These are phyloP conservation scores for Heliconius charithonia DNA, from an alignment of 2,888 invertebrate genomes.

Conservation along the genomic window DNA sequence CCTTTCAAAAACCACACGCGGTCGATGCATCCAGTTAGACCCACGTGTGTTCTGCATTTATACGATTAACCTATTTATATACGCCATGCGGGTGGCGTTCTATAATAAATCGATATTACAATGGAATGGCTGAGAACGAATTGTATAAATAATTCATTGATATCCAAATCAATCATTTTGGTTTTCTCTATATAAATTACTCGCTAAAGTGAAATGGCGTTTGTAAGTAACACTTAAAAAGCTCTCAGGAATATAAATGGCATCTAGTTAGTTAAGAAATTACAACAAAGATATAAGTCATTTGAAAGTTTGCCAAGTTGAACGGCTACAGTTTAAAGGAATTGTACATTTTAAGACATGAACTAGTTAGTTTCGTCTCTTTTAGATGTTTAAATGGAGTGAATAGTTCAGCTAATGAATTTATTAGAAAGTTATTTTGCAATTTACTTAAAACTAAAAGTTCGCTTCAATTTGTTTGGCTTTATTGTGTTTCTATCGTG, in stretches of 20 bases:
- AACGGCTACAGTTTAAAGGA: slow-evolving; percentile 4
- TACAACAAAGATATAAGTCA: slow-evolving; percentile 11
- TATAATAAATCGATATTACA: slow-evolving; percentile 20
- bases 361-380: neutral
- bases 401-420: slow-evolving; percentile 1
- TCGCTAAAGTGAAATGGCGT: neutral
- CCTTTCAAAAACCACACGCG: slow-evolving; percentile 13
- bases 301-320: slow-evolving; percentile 17
- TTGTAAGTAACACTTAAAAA: neutral
- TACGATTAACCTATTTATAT: slow-evolving; percentile 38
- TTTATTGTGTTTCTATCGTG: neutral
- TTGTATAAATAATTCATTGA: neutral
- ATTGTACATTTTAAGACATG: neutral
- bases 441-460: neutral
- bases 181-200: too few species aligned
- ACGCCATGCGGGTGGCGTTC: slow-evolving; percentile 40
- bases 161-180: neutral
- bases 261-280: slow-evolving; percentile 8
- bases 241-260: neutral
- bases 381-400: neutral
- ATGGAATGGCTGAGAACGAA: neutral
- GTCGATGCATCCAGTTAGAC: slow-evolving; percentile 18
- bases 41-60: slow-evolving; percentile 42
- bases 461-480: neutral
- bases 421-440: neutral